Conservation (phyloP, 1,140 invertebrate species). For the Meloidogyne exigua region DNA sequence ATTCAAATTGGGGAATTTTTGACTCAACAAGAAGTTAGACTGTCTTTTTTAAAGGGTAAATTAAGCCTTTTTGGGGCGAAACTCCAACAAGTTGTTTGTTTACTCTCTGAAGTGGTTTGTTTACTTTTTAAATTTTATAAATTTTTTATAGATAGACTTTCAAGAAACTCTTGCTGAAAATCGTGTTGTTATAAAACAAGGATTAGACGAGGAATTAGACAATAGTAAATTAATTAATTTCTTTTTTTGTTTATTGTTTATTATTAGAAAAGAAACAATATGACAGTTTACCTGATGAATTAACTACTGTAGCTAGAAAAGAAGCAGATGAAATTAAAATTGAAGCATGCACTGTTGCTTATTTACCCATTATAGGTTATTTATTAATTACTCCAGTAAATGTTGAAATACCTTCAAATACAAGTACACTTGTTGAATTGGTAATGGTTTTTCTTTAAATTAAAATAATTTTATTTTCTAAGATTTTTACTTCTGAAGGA, state of each 20-base stretch:
- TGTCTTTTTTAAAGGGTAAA: conserved; percentile 46
- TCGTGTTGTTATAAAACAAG: conserved; percentile 55
- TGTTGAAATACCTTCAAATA: conserved; percentile 25
- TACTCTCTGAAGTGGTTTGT: conserved; percentile 38
- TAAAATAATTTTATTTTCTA: conserved; percentile 6
- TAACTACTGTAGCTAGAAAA: conserved; percentile 52
- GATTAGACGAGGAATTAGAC: conserved; percentile 55
- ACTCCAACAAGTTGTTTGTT: conserved; percentile 28
- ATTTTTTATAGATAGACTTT: conserved; percentile 51
- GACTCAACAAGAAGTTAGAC: conserved; percentile 33
- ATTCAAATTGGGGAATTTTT: conserved; percentile 43
- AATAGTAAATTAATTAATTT: conserved; percentile 33
- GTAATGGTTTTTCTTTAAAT: conserved; percentile 26
- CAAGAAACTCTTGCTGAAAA: conserved; percentile 51
- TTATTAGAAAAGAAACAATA: conserved; percentile 53
- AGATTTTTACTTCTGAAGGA: conserved; percentile 42
- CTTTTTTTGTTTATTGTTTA: background rate
- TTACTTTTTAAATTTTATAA: conserved; percentile 16
- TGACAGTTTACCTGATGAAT: conserved; percentile 40
- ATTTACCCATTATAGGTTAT: conserved; percentile 61
- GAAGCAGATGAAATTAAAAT: conserved; percentile 46
- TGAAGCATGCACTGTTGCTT: conserved; percentile 50
- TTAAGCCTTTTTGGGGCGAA: conserved; percentile 39
- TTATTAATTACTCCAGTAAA: conserved; percentile 47
- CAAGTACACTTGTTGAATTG: conserved; percentile 26